Evolutionary conservation across 2,113 vertebrate genomes (phyloP), one percentile per base, ranked within the genome.

Genomic region (Aegotheles bennettii): DNA sequence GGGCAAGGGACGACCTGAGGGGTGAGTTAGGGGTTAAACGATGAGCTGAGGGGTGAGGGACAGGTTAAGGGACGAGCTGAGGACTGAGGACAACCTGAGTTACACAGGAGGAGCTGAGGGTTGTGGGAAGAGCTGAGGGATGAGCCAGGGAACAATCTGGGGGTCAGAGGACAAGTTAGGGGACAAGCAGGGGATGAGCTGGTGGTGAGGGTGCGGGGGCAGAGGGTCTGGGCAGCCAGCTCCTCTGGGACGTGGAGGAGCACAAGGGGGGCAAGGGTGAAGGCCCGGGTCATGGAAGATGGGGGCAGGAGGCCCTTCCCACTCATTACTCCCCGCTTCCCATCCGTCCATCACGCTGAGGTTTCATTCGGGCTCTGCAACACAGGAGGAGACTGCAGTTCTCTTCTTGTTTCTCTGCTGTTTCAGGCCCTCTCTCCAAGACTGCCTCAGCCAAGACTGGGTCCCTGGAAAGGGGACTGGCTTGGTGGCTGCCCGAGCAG

Each of bases 401-500:
- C 16, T 19, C 3, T 38, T 28, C 42, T 43, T 12, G 9, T 17
- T 69, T n/a, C 36, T 20, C 19, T 54, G 38, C 20, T 24, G 12
- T 42, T 56, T 45, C 4, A 0, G 63, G 75, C 71, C 31, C 13
- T 26, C 21, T 74, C 50, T 35, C 42, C 40, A 38, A 47, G 6
- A 40, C 61, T 6, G 0, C 42, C 23, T 42, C 2, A 0, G 8
- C 31, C 15, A 5, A 50, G 45, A 13, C 29, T 76, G n/a, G 43
- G 25, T 53, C 36, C 74, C 53, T 16, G 45, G 70, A n/a, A 33
- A 31, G 5, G 23, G 42, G n/a, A 14, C 31, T 3, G 1, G 45
- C n/a, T 48, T 18, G 48, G 56, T 80, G 59, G n/a, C 59, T 0
- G 0, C 0, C 8, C 0, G 6, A 65, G 24, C 9, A 18, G 35